phyloP scores from a whole-genome alignment of 2,113 vertebrate genomes.

The Fulica atra region DNA sequence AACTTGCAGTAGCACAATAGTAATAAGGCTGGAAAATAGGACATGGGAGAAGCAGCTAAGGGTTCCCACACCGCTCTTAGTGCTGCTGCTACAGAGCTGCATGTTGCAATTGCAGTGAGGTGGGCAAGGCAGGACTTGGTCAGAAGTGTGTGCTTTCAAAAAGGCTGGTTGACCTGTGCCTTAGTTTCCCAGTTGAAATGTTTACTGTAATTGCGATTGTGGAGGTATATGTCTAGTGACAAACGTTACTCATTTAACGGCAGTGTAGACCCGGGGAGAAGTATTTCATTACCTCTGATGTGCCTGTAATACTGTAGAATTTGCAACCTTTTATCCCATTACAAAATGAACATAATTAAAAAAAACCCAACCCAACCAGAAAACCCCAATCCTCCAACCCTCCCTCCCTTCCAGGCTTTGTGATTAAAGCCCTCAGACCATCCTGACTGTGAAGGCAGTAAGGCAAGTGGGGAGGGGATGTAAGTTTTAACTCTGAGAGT shows the following conservation, averaged over 20 bases:
- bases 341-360: background rate
- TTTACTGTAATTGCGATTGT: background rate
- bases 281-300: background rate
- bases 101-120: background rate
- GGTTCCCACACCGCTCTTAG: background rate
- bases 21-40: background rate
- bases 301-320: background rate
- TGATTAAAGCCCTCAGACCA: background rate
- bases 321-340: background rate
- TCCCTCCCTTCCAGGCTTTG: background rate
- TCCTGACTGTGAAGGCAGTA: background rate
- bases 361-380: background rate
- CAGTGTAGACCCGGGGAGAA: background rate
- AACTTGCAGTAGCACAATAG: background rate
- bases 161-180: background rate
- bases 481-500: background rate
- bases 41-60: background rate
- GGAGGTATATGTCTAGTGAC: background rate
- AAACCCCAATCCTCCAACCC: background rate
- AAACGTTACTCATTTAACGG: background rate
- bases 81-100: background rate
- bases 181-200: background rate
- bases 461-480: background rate
- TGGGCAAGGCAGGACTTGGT: background rate
- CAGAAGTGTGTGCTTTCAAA: background rate